A percentile compares a stretch with the other conserved stretches of the same genome.
phyloP scores from a whole-genome alignment of 2,797 vertebrate species.

The Pseudochaenichthys georgianus region DNA sequence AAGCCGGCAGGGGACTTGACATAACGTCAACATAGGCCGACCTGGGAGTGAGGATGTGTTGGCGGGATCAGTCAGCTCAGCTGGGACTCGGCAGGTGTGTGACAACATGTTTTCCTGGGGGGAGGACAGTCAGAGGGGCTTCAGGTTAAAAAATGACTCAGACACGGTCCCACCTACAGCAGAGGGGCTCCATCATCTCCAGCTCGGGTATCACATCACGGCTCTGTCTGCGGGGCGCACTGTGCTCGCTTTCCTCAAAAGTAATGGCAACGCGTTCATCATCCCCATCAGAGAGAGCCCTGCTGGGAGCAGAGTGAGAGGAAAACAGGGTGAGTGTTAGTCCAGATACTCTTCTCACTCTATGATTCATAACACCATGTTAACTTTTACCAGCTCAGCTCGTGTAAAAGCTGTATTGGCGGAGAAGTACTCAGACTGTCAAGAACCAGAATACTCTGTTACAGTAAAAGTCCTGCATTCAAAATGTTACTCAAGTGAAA shows the following conservation, averaged over 20 bases:
- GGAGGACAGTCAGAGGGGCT: slow-evolving; percentile 30
- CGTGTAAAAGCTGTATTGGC: background rate
- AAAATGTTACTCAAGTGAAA: no score
- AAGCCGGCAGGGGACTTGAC: no score
- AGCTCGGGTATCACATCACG: slow-evolving; percentile 3
- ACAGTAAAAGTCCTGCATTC: no score
- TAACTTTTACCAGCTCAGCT: background rate
- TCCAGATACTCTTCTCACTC: background rate
- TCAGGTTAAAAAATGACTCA: background rate
- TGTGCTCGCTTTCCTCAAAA: no score
- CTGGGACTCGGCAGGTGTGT: rapidly evolving
- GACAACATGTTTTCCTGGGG: slow-evolving; percentile 47
- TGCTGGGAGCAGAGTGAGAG: slow-evolving; percentile 34
- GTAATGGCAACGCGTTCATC: slow-evolving; percentile 32
- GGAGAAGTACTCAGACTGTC: no score
- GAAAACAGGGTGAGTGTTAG: slow-evolving; percentile 57
- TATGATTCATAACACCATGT: background rate
- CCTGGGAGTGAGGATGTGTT: no score
- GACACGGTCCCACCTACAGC: rapidly evolving
- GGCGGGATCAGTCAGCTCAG: background rate
- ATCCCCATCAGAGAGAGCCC: slow-evolving; percentile 6
- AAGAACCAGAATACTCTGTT: no score
- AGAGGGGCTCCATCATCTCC: background rate
- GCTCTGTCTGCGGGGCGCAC: slow-evolving; percentile 27
- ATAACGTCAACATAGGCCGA: no score